Evolutionary conservation across 2,888 invertebrate species (phyloP), one percentile per base, ranked within the genome.

Genomic region (Trichopria drosophilae): DNA sequence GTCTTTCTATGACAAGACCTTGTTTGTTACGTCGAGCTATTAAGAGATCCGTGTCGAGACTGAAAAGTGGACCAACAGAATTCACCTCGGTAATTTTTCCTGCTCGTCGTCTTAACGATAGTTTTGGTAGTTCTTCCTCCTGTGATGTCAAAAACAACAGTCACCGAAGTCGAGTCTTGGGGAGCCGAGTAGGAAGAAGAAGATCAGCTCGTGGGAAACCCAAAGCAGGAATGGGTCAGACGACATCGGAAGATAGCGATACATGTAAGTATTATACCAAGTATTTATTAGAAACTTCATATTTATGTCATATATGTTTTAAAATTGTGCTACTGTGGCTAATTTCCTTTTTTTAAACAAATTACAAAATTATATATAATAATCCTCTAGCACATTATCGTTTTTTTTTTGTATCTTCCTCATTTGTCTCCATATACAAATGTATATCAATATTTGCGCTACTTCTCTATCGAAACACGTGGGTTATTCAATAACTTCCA

Each of bases 41-140:
- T 37, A 75, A 69, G 51, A 64, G 75, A 51, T 75, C 75, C 26
- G 74, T 75, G 6, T 75, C 75, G 19, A 61, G 72, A 39, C 58
- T 75, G n/a, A 69, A 69, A 52, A 65, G 66, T 36, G 68, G 71
- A 2, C 75, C 75, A 1, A 75, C 72, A 15, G 77, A 77, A 64
- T 77, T 77, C 54, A 76, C 77, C 2, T 76, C 77, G 3, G 75
- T 77, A 12, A 68, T 77, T 42, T 77, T 76, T 55, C 76, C 77
- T 7, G 73, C 76, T 5, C 66, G 69, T 42, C 63, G 68, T 50
- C 60, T 75, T 48, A 73, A 71, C 53, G 73, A 73, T 22, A 75
- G 72, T 47, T 69, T 71, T 44, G 74, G 71, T 35, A 74, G 74
- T 53, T 71, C 71, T 20, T 73, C 76, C 15, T 75, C 76, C 7